These are phyloP conservation scores for Manacus vitellinus DNA, from an alignment of 2,113 vertebrate genomes.

Conservation along the genomic window DNA sequence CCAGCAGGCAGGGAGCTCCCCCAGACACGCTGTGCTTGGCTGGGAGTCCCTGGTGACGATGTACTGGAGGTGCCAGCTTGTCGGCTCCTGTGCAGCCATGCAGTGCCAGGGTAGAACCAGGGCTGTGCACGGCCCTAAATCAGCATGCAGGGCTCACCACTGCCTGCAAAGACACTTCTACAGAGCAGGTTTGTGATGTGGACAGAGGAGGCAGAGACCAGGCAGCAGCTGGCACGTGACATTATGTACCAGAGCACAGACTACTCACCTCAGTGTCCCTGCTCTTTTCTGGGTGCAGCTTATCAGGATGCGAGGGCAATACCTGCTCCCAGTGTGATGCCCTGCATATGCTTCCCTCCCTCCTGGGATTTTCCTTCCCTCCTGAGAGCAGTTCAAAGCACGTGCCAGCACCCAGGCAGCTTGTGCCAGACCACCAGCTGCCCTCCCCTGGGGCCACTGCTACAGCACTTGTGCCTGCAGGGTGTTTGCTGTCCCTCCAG, in stretches of 20 bases:
- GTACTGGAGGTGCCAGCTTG: not conserved
- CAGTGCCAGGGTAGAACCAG: not conserved
- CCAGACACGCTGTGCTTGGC: not conserved
- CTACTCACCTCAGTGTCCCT: fast-evolving
- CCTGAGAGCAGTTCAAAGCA: not conserved
- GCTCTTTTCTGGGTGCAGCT: not conserved
- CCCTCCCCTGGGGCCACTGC: too few species aligned
- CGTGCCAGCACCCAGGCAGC: not conserved
- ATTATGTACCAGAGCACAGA: fast-evolving
- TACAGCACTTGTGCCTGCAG: not conserved
- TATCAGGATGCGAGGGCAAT: not conserved
- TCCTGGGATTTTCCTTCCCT: not conserved
- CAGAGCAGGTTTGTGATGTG: not conserved
- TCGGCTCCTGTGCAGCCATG: not conserved
- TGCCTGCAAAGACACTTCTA: not conserved
- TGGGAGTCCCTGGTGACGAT: not conserved
- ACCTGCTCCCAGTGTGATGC: not conserved
- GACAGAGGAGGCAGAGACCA: not conserved
- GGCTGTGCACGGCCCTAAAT: not conserved
- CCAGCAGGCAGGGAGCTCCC: not conserved
- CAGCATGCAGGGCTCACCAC: not conserved
- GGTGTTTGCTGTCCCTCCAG: not conserved
- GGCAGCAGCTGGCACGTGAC: not conserved
- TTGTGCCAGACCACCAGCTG: not conserved
- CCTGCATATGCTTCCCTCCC: not conserved